A percentile compares a stretch with the other conserved stretches of the same genome.
Evolutionary conservation across 2,113 vertebrate genomes (phyloP).

Genomic region (Stercorarius parasiticus): DNA sequence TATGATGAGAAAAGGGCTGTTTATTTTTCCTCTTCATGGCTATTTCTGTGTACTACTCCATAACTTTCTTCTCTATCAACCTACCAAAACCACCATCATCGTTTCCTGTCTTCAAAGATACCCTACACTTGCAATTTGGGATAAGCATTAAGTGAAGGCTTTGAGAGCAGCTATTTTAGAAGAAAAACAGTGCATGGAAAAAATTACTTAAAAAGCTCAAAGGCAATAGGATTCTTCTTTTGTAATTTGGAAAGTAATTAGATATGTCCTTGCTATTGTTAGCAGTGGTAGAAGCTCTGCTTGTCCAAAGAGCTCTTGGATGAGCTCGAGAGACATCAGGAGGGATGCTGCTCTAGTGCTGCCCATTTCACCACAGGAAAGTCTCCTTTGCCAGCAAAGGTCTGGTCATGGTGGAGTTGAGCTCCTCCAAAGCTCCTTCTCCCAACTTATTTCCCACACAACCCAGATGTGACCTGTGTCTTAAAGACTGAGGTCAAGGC

Average conservation of each 20-base stretch:
- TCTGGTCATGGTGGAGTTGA: background rate
- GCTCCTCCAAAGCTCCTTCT: background rate
- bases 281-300: background rate
- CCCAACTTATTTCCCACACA: background rate
- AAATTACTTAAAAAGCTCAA: background rate
- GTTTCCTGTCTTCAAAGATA: background rate
- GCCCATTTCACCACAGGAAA: background rate
- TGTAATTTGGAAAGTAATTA: background rate
- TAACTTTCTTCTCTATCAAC: background rate
- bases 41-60: background rate
- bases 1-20: background rate
- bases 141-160: background rate
- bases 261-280: background rate
- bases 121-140: background rate
- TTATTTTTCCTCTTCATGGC: background rate
- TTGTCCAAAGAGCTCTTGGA: background rate
- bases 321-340: background rate
- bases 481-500: background rate
- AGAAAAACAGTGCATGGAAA: background rate
- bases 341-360: background rate
- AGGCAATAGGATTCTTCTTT: background rate
- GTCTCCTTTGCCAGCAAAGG: background rate
- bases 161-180: background rate
- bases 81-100: background rate
- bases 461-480: background rate